These are phyloP conservation scores for Bucco capensis DNA, from an alignment of 2,113 vertebrate species.

Conservation along the genomic window DNA sequence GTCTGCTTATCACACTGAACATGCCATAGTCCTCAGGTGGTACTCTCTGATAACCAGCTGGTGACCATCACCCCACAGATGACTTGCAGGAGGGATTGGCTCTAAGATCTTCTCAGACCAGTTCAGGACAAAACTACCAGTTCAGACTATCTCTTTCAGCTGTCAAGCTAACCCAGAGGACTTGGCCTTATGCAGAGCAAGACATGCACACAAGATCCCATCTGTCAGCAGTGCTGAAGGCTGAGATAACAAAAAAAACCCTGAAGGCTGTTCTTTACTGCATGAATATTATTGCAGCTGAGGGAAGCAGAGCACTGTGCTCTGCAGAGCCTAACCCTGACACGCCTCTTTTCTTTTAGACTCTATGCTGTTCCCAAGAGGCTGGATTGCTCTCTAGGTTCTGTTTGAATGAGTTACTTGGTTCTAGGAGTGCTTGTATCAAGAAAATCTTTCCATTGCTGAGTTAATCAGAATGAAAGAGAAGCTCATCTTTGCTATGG, in stretches of 20 bases:
- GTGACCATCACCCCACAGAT: neutral
- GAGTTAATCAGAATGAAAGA: neutral
- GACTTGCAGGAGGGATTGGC: neutral
- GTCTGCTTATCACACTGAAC: neutral
- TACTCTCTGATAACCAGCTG: neutral
- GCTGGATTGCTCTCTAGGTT: neutral
- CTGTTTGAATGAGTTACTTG: neutral
- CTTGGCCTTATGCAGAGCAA: neutral
- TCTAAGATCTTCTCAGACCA: neutral
- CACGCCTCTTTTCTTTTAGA: neutral
- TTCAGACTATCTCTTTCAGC: neutral
- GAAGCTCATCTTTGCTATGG: neutral
- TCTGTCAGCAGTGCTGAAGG: neutral
- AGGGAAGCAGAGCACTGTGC: neutral
- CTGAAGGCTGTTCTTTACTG: neutral
- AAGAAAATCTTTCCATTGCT: neutral
- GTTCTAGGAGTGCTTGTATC: neutral
- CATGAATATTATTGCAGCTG: accelerated
- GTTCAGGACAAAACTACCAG: neutral
- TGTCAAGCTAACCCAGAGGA: neutral
- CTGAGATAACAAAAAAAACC: neutral
- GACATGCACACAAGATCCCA: neutral
- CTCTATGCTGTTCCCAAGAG: neutral
- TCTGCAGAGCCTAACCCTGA: neutral
- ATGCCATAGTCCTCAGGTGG: neutral